phyloP scores from a whole-genome alignment of 2,888 invertebrate species.

The Lepidocyrtoides sp. region DNA sequence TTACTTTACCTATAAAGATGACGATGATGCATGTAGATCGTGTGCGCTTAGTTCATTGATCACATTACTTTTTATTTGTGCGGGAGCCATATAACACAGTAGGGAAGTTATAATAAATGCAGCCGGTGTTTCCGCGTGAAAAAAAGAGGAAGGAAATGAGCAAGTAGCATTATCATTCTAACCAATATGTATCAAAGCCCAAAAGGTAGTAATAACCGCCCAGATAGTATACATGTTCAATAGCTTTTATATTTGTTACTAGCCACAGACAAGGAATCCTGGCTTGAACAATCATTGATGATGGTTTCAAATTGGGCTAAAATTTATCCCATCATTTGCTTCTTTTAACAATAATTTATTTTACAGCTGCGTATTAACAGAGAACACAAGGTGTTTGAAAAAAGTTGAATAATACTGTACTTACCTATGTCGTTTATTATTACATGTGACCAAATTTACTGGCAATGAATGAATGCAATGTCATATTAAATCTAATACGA shows the following conservation, averaged over 20 bases:
- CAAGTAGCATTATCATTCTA: conserved; percentile 66
- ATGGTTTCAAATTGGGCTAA: conserved; percentile 27
- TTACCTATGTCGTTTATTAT: background rate
- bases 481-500: background rate
- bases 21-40: background rate
- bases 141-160: conserved; percentile 74
- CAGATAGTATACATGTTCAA: background rate
- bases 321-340: conserved; percentile 41
- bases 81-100: conserved; percentile 43
- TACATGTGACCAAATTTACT: background rate
- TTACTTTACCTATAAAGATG: too few relatives aligned
- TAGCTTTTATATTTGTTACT: conserved; percentile 42
- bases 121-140: conserved; percentile 83
- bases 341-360: conserved; percentile 41
- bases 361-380: background rate
- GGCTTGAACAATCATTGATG: conserved; percentile 43
- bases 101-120: conserved; percentile 59
- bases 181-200: conserved; percentile 25
- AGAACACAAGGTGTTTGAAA: conserved; percentile 60
- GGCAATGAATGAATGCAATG: background rate
- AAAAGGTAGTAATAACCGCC: background rate
- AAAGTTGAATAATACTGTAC: background rate
- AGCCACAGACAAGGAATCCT: conserved; percentile 71
- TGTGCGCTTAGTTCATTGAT: conserved; percentile 57
- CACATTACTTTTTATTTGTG: conserved; percentile 1